These are phyloP conservation scores for Aphrophora alni DNA, from an alignment of 2,888 invertebrate genomes.

Conservation along the genomic window DNA sequence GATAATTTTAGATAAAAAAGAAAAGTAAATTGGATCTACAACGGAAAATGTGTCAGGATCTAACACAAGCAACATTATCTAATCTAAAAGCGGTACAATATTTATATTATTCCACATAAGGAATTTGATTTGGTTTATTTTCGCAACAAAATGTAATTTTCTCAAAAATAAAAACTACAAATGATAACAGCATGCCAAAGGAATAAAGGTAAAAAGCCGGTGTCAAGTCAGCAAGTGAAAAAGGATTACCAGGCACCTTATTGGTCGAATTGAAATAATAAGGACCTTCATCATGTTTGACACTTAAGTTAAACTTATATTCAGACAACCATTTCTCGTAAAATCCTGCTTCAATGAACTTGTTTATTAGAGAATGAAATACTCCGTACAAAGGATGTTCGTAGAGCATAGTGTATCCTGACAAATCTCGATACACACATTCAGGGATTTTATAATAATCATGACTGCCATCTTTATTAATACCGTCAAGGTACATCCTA, in stretches of 20 bases:
- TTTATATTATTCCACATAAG: neutral
- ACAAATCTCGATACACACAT: neutral
- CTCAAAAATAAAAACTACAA: neutral
- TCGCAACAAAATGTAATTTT: neutral
- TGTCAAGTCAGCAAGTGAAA: neutral
- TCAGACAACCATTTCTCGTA: neutral
- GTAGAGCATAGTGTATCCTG: neutral
- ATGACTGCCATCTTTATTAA: neutral
- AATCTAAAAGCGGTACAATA: too few species aligned
- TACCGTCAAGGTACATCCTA: neutral
- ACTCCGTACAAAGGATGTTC: neutral
- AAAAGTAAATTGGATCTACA: too few species aligned
- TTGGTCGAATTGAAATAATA: neutral
- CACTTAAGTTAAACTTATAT: neutral
- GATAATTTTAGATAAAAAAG: too few species aligned
- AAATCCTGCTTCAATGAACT: neutral
- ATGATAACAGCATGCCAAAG: neutral
- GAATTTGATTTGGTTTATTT: neutral
- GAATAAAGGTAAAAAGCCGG: neutral
- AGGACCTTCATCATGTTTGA: neutral
- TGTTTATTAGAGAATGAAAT: neutral
- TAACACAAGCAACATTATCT: too few species aligned
- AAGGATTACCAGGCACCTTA: neutral
- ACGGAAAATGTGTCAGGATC: too few species aligned
- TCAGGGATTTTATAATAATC: neutral